Evolutionary conservation across 2,113 vertebrate genomes (phyloP).

Genomic region (Pyxicephalus adspersus): DNA sequence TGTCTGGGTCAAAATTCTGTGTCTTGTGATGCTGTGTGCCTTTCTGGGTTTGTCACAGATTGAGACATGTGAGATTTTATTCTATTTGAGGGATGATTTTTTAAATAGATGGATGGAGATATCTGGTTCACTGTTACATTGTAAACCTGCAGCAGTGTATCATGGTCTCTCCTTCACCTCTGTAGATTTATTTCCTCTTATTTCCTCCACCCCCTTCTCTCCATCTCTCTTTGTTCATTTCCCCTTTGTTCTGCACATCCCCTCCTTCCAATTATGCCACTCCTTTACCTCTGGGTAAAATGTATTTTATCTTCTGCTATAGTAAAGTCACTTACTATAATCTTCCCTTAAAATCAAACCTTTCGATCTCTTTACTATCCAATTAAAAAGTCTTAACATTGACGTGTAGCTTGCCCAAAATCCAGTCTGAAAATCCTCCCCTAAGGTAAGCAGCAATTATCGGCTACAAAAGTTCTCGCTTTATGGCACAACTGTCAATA

Average conservation of each 20-base stretch:
- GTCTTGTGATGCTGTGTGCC: neutral
- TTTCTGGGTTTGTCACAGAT: neutral
- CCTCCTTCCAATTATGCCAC: neutral
- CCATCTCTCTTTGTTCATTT: neutral
- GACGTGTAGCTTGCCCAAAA: too few species aligned
- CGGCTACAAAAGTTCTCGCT: too few species aligned
- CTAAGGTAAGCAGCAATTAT: too few species aligned
- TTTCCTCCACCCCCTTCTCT: neutral
- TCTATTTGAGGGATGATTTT: too few species aligned
- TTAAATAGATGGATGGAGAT: too few species aligned
- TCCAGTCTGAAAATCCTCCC: too few species aligned
- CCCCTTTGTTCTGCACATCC: neutral
- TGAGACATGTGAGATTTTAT: too few species aligned
- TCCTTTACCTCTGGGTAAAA: neutral
- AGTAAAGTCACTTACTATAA: neutral
- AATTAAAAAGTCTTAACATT: too few species aligned
- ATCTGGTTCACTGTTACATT: neutral
- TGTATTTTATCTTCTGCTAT: neutral
- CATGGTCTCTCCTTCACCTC: neutral
- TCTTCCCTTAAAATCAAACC: neutral
- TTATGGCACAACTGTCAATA: too few species aligned
- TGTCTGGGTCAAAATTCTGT: neutral
- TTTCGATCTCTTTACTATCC: neutral
- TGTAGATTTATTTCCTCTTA: neutral
- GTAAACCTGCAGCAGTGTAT: slow-evolving; percentile 1